phyloP scores from a whole-genome alignment of 1,140 invertebrate genomes.

The Magallana gigas region DNA sequence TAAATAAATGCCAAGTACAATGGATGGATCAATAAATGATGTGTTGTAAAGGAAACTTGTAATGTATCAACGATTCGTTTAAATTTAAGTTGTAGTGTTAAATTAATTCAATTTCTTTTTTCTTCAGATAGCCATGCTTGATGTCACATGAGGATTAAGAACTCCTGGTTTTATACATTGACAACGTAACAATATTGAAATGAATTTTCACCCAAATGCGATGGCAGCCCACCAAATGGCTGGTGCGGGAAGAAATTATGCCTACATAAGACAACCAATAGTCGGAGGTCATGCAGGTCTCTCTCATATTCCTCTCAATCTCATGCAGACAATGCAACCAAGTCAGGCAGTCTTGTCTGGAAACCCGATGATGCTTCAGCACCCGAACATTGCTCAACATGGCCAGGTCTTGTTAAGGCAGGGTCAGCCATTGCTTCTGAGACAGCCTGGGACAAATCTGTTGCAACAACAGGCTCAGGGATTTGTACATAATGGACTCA shows the following conservation, averaged over 20 bases:
- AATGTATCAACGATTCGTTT: neutral
- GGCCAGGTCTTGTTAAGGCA: constrained; percentile 25
- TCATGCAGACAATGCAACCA: constrained; percentile 20
- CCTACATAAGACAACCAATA: constrained; percentile 27
- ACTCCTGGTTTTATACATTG: neutral
- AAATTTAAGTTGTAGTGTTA: neutral
- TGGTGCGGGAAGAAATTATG: constrained; percentile 14
- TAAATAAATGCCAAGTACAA: neutral
- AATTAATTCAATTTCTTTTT: neutral
- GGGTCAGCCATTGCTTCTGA: constrained; percentile 6
- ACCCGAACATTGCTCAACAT: constrained; percentile 26
- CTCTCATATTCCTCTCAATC: neutral
- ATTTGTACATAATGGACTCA: constrained; percentile 10
- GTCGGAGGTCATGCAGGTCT: neutral
- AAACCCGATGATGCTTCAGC: constrained; percentile 18
- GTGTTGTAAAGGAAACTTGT: neutral
- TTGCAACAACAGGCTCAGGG: constrained; percentile 13
- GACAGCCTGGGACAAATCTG: constrained; percentile 18
- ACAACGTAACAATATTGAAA: neutral
- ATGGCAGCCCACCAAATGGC: constrained; percentile 23
- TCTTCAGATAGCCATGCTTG: constrained; percentile 15
- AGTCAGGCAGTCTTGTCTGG: constrained; percentile 5
- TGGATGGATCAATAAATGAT: constrained; percentile 4
- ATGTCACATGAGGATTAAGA: constrained; percentile 14
- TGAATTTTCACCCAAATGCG: constrained; percentile 24